Evolutionary conservation across 2,888 invertebrate species (phyloP).

Genomic region (Lasioglossum malachurum): DNA sequence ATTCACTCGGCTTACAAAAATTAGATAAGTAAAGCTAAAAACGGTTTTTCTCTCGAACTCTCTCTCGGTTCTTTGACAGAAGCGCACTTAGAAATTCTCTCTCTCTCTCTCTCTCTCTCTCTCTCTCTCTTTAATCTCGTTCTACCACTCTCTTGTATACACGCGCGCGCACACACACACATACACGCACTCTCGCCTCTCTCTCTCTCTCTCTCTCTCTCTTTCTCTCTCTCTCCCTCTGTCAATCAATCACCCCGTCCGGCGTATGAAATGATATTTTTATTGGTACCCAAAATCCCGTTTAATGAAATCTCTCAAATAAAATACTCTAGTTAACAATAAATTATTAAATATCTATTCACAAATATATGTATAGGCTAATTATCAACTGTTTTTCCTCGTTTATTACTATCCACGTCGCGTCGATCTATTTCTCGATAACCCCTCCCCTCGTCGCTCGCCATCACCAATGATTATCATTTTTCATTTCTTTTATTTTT

Average conservation of each 20-base stretch:
- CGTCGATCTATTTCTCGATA: conserved; percentile 32
- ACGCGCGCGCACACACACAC: background rate
- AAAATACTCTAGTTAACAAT: conserved; percentile 82
- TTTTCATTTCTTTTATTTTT: background rate
- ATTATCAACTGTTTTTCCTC: conserved; percentile 56
- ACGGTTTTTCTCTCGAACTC: conserved; percentile 33
- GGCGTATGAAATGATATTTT: conserved; percentile 70
- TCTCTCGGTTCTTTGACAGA: conserved; percentile 44
- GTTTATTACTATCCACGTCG: conserved; percentile 60
- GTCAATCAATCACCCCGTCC: conserved; percentile 1
- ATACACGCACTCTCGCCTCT: background rate
- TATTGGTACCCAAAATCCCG: conserved; percentile 81
- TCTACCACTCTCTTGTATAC: background rate
- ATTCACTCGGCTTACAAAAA: conserved; percentile 62
- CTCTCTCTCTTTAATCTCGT: background rate
- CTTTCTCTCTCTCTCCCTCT: conserved; percentile 3
- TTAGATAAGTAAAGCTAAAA: conserved; percentile 67
- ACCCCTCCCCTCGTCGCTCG: conserved; percentile 33
- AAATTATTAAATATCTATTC: conserved; percentile 85
- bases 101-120: background rate
- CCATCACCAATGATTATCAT: conserved; percentile 46
- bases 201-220: no score
- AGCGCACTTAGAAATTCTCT: conserved; percentile 43
- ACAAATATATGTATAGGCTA: conserved; percentile 82
- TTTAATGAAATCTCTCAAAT: conserved; percentile 75